A percentile compares a stretch with the other conserved stretches of the same genome.
Evolutionary conservation across 1,140 invertebrate genomes (phyloP).

Genomic region (Heliothis virescens): DNA sequence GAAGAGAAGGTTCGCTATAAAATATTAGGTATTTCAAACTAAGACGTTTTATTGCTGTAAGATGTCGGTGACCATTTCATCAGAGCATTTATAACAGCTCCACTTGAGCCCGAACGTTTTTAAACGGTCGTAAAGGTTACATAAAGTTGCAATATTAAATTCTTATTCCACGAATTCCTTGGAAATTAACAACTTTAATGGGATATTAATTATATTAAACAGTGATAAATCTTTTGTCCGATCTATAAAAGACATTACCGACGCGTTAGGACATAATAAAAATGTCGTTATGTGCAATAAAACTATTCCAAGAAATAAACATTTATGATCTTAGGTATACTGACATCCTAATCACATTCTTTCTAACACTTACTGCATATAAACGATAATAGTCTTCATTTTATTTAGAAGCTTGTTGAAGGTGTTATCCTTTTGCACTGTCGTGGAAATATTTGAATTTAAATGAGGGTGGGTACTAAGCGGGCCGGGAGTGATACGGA

Average conservation of each 20-base stretch:
- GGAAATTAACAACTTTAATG: background rate
- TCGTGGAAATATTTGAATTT: constrained; percentile 9
- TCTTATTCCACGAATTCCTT: constrained; percentile 1
- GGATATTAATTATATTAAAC: background rate
- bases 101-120: background rate
- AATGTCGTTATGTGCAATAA: background rate
- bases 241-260: constrained; percentile 17
- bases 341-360: constrained; percentile 10
- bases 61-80: background rate
- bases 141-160: background rate
- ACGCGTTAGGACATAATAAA: background rate
- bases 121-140: background rate
- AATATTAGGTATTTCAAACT: constrained; percentile 7
- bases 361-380: constrained; percentile 15
- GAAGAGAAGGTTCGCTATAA: background rate
- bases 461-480: background rate
- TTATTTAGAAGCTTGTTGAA: constrained; percentile 1
- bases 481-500: no score
- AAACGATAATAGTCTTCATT: constrained; percentile 24
- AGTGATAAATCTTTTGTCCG: background rate
- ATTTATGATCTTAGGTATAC: constrained; percentile 16
- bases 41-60: background rate
- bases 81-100: constrained; percentile 4
- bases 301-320: constrained; percentile 6
- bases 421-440: background rate